phyloP scores from a whole-genome alignment of 2,888 invertebrate genomes.

The Mythimna pallens region DNA sequence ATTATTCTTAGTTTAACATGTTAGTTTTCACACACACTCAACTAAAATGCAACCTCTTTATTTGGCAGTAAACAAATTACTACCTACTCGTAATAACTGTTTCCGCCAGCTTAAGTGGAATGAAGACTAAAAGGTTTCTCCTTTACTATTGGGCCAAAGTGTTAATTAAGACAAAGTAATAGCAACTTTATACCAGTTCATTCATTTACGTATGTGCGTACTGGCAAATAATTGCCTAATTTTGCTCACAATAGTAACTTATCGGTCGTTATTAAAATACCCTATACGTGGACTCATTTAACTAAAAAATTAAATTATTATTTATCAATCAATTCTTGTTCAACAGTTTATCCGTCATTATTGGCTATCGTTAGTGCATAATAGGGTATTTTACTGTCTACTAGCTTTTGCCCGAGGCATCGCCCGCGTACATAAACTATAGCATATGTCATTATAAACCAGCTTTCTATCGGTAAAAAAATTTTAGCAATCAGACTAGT shows the following conservation, averaged over 20 bases:
- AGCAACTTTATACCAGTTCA: slow-evolving; percentile 2
- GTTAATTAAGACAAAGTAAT: slow-evolving; percentile 15
- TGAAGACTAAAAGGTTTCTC: slow-evolving; percentile 42
- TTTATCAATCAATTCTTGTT: background rate
- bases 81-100: slow-evolving; percentile 35
- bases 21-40: background rate
- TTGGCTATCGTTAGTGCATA: background rate
- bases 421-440: no score
- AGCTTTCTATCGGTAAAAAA: no score
- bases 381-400: no score
- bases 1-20: no score
- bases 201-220: background rate
- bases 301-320: background rate
- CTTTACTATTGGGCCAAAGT: background rate
- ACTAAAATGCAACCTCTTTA: slow-evolving; percentile 12
- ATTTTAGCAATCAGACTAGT: no score
- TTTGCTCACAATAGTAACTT: background rate
- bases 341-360: background rate
- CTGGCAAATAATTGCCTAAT: background rate
- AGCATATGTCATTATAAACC: no score
- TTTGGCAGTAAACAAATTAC: slow-evolving; percentile 45
- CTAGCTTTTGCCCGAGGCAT: no score
- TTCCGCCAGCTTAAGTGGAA: slow-evolving; percentile 19
- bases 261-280: background rate
- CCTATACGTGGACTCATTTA: background rate